Evolutionary conservation across 2,797 vertebrate genomes (phyloP).

Genomic region (Iguana delicatissima): DNA sequence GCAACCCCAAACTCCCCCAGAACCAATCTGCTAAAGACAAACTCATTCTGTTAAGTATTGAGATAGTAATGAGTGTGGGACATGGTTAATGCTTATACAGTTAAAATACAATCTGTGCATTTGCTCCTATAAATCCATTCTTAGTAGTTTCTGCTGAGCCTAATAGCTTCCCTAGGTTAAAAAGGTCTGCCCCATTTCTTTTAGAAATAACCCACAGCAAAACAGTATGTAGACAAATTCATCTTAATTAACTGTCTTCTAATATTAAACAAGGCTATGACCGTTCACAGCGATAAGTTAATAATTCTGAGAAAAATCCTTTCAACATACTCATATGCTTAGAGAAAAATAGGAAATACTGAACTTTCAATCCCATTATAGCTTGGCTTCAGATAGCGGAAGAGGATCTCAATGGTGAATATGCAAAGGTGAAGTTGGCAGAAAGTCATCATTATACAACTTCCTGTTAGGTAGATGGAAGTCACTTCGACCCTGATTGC

Average conservation of each 20-base stretch:
- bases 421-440: conserved; percentile 74
- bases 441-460: conserved; percentile 73
- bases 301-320: conserved; percentile 30
- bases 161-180: neutral
- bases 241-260: conserved; percentile 18
- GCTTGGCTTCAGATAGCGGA: conserved; percentile 63
- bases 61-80: conserved; percentile 17
- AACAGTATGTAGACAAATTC: conserved; percentile 46
- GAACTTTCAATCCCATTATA: conserved; percentile 46
- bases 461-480: conserved; percentile 82
- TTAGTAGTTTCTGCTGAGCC: conserved; percentile 19
- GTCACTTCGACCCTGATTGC: conserved; percentile 76
- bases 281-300: conserved; percentile 40
- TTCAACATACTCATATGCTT: conserved; percentile 51
- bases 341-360: conserved; percentile 72
- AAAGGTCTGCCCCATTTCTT: conserved; percentile 3
- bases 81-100: conserved; percentile 13
- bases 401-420: conserved; percentile 61
- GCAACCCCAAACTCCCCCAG: conserved; percentile 9
- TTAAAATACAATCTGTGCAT: conserved; percentile 20
- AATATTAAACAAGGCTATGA: conserved; percentile 28
- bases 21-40: conserved; percentile 13
- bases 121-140: conserved; percentile 26
- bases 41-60: neutral
- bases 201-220: neutral